A percentile compares a stretch with the other conserved stretches of the same genome.
phyloP scores from a whole-genome alignment of 2,113 vertebrate species.

The Gymnocephalus cernua region DNA sequence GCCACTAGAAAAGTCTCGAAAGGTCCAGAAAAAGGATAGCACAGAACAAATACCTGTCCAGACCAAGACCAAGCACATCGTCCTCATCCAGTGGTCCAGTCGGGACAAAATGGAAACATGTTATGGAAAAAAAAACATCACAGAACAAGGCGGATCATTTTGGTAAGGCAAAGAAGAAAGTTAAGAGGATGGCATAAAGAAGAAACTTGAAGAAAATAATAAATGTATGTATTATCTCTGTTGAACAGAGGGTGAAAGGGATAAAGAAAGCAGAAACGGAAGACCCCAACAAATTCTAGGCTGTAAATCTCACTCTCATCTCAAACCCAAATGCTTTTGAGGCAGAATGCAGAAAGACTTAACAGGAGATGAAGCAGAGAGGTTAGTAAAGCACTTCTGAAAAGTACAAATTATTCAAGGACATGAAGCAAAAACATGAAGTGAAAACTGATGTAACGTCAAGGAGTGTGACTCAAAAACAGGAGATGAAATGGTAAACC shows the following conservation, averaged over 20 bases:
- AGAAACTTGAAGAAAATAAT: background rate
- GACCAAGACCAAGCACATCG: background rate
- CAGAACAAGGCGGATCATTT: background rate
- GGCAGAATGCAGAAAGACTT: background rate
- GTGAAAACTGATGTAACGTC: background rate
- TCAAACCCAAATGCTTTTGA: background rate
- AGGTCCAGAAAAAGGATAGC: background rate
- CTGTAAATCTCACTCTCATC: background rate
- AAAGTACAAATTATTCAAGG: background rate
- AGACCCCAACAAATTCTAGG: background rate
- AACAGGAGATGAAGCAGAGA: constrained; percentile 7
- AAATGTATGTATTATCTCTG: background rate
- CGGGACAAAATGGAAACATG: background rate
- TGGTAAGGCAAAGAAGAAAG: background rate
- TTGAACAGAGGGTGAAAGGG: too few relatives aligned
- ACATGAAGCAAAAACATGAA: background rate
- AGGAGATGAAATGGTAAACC: background rate
- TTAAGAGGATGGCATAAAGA: background rate
- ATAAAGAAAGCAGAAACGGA: background rate
- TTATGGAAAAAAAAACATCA: background rate
- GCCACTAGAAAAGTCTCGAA: background rate
- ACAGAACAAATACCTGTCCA: background rate
- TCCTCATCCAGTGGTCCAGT: background rate
- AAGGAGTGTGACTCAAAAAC: background rate
- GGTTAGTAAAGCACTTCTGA: background rate